phyloP scores from a whole-genome alignment of 2,113 vertebrate species.

The Heterocephalus glaber region DNA sequence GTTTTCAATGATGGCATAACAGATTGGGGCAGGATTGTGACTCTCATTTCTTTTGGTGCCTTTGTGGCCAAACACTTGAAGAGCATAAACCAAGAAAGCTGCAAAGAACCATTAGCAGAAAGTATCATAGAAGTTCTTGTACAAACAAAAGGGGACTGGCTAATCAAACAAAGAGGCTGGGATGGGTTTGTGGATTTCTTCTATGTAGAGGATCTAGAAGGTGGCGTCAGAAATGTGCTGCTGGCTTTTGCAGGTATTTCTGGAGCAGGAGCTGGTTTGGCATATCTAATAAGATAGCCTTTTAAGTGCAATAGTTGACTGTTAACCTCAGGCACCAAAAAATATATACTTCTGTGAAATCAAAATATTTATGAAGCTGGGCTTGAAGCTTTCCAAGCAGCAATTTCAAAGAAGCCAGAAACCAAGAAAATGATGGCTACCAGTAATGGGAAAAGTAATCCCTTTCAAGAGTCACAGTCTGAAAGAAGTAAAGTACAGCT shows the following conservation, averaged over 20 bases:
- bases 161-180: conserved; percentile 93
- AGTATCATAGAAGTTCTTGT: conserved; percentile 91
- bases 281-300: conserved; percentile 92
- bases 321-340: conserved; percentile 46
- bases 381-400: conserved; percentile 55
- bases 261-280: conserved; percentile 92
- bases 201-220: conserved; percentile 90
- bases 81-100: conserved; percentile 83
- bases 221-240: conserved; percentile 90
- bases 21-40: conserved; percentile 96
- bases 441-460: conserved; percentile 23
- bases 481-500: conserved; percentile 64
- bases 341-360: conserved; percentile 54
- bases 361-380: conserved; percentile 66
- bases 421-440: conserved; percentile 64
- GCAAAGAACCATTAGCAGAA: conserved; percentile 85
- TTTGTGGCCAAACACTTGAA: conserved; percentile 90
- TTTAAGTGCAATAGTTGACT: conserved; percentile 68
- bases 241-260: conserved; percentile 92
- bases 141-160: conserved; percentile 89
- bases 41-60: conserved; percentile 93
- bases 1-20: conserved; percentile 92
- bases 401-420: conserved; percentile 57
- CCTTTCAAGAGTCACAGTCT: conserved; percentile 64
- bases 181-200: conserved; percentile 97